These are phyloP conservation scores for Latrodectus elegans DNA, from an alignment of 2,888 invertebrate species.

Conservation along the genomic window DNA sequence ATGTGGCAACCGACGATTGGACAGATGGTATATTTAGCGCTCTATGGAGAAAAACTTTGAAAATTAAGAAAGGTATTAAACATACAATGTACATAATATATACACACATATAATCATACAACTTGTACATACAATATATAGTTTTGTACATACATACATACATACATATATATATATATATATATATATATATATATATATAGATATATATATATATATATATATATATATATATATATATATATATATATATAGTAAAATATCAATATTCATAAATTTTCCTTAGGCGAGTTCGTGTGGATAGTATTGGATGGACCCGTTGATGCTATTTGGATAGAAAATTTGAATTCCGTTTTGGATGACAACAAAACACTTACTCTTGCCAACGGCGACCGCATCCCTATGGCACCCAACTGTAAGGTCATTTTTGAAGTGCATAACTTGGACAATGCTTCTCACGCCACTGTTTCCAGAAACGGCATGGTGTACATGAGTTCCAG, in stretches of 20 bases:
- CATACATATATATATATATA: too few species aligned
- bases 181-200: too few species aligned
- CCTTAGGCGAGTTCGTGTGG: slow-evolving; percentile 90
- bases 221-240: too few species aligned
- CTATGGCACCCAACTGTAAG: slow-evolving; percentile 95
- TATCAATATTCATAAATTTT: too few species aligned
- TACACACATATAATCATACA: slow-evolving; percentile 10
- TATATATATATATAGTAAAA: too few species aligned
- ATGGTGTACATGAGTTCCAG: slow-evolving; percentile 98
- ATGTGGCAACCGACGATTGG: slow-evolving; percentile 99
- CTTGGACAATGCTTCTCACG: slow-evolving; percentile 97
- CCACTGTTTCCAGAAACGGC: slow-evolving; percentile 94
- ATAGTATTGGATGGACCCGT: slow-evolving; percentile 96
- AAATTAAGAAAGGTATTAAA: slow-evolving; percentile 83
- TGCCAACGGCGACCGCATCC: slow-evolving; percentile 94
- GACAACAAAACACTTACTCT: slow-evolving; percentile 96
- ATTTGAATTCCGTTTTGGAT: slow-evolving; percentile 95
- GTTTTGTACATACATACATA: too few species aligned
- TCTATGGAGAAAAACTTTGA: slow-evolving; percentile 94
- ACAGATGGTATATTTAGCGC: slow-evolving; percentile 98
- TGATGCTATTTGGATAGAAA: slow-evolving; percentile 98
- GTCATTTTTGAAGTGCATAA: slow-evolving; percentile 98
- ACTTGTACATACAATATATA: too few species aligned
- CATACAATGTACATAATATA: not conserved
- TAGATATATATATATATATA: too few species aligned